These are phyloP conservation scores for Polydrusus cervinus DNA, from an alignment of 2,888 invertebrate species.

Conservation along the genomic window DNA sequence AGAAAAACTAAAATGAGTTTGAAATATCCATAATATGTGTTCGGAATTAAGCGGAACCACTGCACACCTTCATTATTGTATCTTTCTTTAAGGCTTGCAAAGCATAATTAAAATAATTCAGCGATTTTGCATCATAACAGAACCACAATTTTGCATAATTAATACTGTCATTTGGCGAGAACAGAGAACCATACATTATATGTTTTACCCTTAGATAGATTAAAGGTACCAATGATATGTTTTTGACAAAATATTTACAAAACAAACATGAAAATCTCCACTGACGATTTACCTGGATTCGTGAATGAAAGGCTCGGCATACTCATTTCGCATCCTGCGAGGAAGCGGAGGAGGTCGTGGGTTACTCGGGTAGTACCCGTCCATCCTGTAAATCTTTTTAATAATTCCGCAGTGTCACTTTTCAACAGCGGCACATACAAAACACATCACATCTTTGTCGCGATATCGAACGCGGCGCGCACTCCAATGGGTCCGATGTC, in stretches of 20 bases:
- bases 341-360: slow-evolving; percentile 78
- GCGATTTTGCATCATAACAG: too few relatives aligned
- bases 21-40: too few relatives aligned
- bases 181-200: too few relatives aligned
- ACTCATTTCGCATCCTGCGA: slow-evolving; percentile 78
- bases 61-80: too few relatives aligned
- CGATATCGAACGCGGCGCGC: slow-evolving; percentile 54
- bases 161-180: too few relatives aligned
- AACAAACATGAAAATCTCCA: not conserved
- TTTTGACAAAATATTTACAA: not conserved
- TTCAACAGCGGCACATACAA: slow-evolving; percentile 42
- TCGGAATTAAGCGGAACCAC: too few relatives aligned
- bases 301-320: slow-evolving; percentile 79
- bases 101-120: too few relatives aligned
- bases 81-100: too few relatives aligned
- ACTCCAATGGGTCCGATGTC: slow-evolving; percentile 52
- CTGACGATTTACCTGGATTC: slow-evolving; percentile 68
- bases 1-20: too few relatives aligned
- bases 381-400: slow-evolving; percentile 70
- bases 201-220: too few relatives aligned
- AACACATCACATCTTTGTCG: slow-evolving; percentile 55
- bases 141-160: too few relatives aligned
- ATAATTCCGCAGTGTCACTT: slow-evolving; percentile 59
- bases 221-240: not conserved
- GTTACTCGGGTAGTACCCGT: slow-evolving; percentile 78